Evolutionary conservation across 2,113 vertebrate species (phyloP).

Genomic region (Cololabis saira): DNA sequence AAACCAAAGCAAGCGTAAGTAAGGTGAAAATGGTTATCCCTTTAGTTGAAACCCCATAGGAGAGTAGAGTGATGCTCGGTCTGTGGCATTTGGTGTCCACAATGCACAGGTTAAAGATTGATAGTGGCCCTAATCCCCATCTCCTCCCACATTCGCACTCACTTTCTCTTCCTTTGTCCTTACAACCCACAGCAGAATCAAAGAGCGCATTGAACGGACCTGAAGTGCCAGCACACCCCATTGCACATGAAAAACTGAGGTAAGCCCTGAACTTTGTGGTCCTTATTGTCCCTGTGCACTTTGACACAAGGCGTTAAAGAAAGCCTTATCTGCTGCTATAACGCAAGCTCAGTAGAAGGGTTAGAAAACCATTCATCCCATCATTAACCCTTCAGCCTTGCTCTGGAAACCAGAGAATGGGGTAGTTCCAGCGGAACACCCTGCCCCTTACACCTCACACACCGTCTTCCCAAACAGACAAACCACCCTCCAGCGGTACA

Average conservation of each 20-base stretch:
- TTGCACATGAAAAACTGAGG: slow-evolving; percentile 78
- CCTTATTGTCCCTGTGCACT: slow-evolving; percentile 70
- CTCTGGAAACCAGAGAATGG: slow-evolving; percentile 73
- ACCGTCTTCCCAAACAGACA: slow-evolving; percentile 46
- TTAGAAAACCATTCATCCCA: slow-evolving; percentile 69
- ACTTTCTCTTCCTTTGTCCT: slow-evolving; percentile 67
- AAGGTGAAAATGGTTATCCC: too few relatives aligned
- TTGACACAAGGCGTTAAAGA: slow-evolving; percentile 69
- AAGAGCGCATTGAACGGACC: slow-evolving; percentile 70
- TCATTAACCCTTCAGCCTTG: slow-evolving; percentile 73
- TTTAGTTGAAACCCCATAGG: too few relatives aligned
- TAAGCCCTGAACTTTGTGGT: slow-evolving; percentile 69
- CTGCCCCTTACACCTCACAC: slow-evolving; percentile 64
- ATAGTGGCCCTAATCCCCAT: slow-evolving; percentile 60
- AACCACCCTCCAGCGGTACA: slow-evolving; percentile 59
- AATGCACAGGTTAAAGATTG: slow-evolving; percentile 74
- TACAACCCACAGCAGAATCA: slow-evolving; percentile 54
- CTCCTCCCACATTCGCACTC: slow-evolving; percentile 65
- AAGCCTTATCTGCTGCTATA: slow-evolving; percentile 67
- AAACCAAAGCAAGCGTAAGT: too few relatives aligned
- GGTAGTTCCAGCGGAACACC: slow-evolving; percentile 72
- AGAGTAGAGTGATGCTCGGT: slow-evolving; percentile 25
- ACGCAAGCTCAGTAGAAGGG: slow-evolving; percentile 66
- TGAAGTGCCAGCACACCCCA: slow-evolving; percentile 74
- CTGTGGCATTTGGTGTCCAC: slow-evolving; percentile 51